Base-by-base conservation (phyloP, 2,888 invertebrate genomes). In the Epinotia demarniana region DNA sequence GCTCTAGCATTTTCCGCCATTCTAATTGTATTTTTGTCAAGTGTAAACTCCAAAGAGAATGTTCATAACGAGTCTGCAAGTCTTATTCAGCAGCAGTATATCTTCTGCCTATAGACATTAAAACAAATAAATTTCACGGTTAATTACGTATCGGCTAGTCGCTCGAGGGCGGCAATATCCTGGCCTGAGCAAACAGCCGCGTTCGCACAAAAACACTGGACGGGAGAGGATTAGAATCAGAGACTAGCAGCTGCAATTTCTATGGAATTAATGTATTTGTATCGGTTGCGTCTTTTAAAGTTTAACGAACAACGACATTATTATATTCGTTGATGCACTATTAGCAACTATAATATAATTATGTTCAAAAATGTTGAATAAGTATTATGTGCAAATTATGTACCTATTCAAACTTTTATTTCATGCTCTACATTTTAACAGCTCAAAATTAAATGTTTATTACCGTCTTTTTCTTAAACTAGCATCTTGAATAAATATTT, bases 91-190 rank as follows among this genome's bases (percentile, higher is more conserved):
- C 6, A 46, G 57, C 13, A 6, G 2, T 23, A 16, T 33, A 18
- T n/a, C 27, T 16, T 33, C 19, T 58, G n/a, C n/a, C 19, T 74
- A 74, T 58, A 74, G 69, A 64, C 57, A 71, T 19, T 75, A 19
- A 71, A 55, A 75, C 71, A 75, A 75, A 71, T 75, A 79, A 75
- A 71, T 78, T 80, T 76, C 77, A 79, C 77, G 82, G 77, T 72
- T 80, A 81, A 83, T 82, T 80, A 79, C 78, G 76, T 77, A 58
- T 74, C 76, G 77, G 68, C 57, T 75, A 66, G 78, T 76, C 76
- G 85, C 88, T 83, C 77, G 80, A 77, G 86, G 88, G 85, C 77
- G 80, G 87, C 81, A 88, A 89, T 89, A 90, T 89, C 88, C 88
- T 86, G 84, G 74, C 79, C 84, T 82, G 81, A 79, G 85, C 82